Evolutionary conservation across 2,797 vertebrate genomes (phyloP).

Genomic region (Sciurus vulgaris): DNA sequence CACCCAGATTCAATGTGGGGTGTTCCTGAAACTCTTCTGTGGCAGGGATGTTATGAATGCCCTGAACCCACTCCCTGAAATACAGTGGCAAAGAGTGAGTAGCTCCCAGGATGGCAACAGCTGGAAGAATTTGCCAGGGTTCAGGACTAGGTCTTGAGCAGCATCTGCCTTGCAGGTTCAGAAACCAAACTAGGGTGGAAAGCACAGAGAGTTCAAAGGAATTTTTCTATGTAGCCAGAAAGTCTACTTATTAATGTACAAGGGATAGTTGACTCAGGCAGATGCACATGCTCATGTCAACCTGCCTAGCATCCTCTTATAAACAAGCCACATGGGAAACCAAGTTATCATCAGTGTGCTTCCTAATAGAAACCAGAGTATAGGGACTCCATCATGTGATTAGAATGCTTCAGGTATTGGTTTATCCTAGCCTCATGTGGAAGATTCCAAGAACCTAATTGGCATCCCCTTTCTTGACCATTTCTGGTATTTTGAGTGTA

Average conservation of each 20-base stretch:
- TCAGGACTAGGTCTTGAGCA: background rate
- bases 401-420: background rate
- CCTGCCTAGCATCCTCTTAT: background rate
- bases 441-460: background rate
- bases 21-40: conserved; percentile 59
- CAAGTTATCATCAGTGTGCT: background rate
- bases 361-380: background rate
- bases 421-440: background rate
- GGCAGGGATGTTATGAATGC: conserved; percentile 50
- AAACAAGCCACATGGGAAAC: background rate
- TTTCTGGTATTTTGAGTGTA: conserved; percentile 29
- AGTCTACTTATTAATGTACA: background rate
- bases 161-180: background rate
- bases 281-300: background rate
- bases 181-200: background rate
- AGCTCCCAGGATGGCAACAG: background rate
- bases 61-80: conserved; percentile 52
- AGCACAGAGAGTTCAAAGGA: background rate
- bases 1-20: conserved; percentile 50
- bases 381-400: background rate
- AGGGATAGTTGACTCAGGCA: background rate
- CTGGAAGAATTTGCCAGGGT: background rate
- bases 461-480: background rate
- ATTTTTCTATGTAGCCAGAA: background rate
- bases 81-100: background rate